These are phyloP conservation scores for Ochropacha duplaris DNA, from an alignment of 2,888 invertebrate species.

Conservation along the genomic window DNA sequence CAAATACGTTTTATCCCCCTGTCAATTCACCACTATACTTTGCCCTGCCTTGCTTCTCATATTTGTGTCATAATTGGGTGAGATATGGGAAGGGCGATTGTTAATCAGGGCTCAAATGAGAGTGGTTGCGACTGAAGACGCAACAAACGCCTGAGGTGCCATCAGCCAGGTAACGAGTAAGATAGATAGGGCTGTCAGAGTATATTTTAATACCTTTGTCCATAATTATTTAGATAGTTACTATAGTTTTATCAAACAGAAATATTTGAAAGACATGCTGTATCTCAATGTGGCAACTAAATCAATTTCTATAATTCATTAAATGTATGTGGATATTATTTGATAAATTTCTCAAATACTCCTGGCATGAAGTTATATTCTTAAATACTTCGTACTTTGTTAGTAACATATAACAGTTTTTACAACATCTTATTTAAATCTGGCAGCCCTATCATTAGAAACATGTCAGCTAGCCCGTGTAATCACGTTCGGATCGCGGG, in stretches of 20 bases:
- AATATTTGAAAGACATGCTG: too few relatives aligned
- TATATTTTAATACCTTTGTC: slow-evolving; percentile 7
- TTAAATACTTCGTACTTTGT: too few relatives aligned
- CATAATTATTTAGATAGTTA: too few relatives aligned
- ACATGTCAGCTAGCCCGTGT: slow-evolving; percentile 69
- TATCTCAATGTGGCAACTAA: too few relatives aligned
- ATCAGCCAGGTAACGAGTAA: slow-evolving; percentile 64
- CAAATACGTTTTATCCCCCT: slow-evolving; percentile 71
- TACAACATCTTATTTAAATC: neutral
- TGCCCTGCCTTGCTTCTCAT: slow-evolving; percentile 39
- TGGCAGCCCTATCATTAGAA: slow-evolving; percentile 60
- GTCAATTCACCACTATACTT: slow-evolving; percentile 45
- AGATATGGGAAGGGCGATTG: slow-evolving; percentile 49
- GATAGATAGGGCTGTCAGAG: slow-evolving; percentile 16
- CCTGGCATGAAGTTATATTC: too few relatives aligned
- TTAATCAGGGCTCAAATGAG: slow-evolving; percentile 66
- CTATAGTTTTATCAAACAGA: neutral
- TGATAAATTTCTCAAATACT: too few relatives aligned
- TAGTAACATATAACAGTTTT: neutral
- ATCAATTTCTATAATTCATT: too few relatives aligned
- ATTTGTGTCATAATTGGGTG: slow-evolving; percentile 45
- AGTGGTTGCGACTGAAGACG: slow-evolving; percentile 67
- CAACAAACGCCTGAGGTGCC: slow-evolving; percentile 76
- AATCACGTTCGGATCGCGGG: slow-evolving; percentile 76
- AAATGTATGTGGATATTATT: too few relatives aligned